A percentile compares a stretch with the other conserved stretches of the same genome.
These are phyloP conservation scores for Sisor rabdophorus DNA, from an alignment of 2,113 vertebrate species.

Conservation along the genomic window DNA sequence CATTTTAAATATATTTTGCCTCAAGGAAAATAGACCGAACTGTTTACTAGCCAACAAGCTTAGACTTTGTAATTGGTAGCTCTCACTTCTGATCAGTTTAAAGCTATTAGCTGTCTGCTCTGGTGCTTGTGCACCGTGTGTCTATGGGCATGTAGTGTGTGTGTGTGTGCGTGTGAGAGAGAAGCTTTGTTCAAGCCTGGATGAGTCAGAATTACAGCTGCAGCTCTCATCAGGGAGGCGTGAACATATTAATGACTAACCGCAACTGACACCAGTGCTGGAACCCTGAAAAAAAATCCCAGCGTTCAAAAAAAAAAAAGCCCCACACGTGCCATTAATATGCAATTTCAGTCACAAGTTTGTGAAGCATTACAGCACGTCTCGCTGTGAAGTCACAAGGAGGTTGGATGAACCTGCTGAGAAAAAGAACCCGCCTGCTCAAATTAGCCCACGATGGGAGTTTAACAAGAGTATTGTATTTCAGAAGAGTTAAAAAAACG, in stretches of 20 bases:
- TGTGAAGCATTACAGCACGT: slow-evolving; percentile 32
- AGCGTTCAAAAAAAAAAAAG: slow-evolving; percentile 45
- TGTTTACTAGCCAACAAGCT: slow-evolving; percentile 21
- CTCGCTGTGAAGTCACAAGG: slow-evolving; percentile 36
- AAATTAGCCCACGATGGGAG: slow-evolving; percentile 39
- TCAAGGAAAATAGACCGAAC: no score
- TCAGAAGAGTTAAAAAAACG: slow-evolving; percentile 34
- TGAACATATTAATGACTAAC: slow-evolving; percentile 58
- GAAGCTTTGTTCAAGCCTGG: slow-evolving; percentile 46
- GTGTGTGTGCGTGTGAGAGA: slow-evolving; percentile 21
- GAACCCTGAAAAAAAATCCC: slow-evolving; percentile 41
- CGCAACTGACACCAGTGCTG: slow-evolving; percentile 41
- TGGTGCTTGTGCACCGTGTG: slow-evolving; percentile 4
- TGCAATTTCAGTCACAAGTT: slow-evolving; percentile 50
- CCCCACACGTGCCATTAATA: slow-evolving; percentile 49
- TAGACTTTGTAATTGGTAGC: slow-evolving; percentile 30
- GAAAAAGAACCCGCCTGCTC: slow-evolving; percentile 41
- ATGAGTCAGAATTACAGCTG: slow-evolving; percentile 49
- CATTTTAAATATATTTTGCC: slow-evolving; percentile 17
- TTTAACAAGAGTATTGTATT: slow-evolving; percentile 43
- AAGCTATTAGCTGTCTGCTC: slow-evolving; percentile 32
- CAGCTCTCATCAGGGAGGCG: slow-evolving; percentile 36
- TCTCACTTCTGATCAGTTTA: slow-evolving; percentile 49
- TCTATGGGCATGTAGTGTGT: slow-evolving; percentile 4
- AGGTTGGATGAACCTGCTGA: slow-evolving; percentile 45